Base-by-base conservation (phyloP, 1,140 invertebrate species). In the Drosophila serrata region DNA sequence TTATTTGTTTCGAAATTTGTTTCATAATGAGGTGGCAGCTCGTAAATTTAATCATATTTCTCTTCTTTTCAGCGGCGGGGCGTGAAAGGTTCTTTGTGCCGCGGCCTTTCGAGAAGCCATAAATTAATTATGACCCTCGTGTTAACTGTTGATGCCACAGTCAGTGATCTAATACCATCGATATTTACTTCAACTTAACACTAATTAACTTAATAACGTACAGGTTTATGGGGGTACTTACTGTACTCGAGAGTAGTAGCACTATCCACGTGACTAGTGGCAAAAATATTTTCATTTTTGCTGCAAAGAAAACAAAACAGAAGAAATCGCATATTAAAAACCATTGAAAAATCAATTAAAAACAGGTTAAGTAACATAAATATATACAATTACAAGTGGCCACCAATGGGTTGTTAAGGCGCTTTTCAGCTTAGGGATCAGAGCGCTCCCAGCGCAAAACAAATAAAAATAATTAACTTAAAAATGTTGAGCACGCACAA, bases 261-360 rank as follows among this genome's bases (percentile, higher is more conserved):
- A 94, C 92, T 93, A 95, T 94, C 95, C 95, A 95, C 92, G 93
- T 94, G 94, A 95, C 94, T 94, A 95, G 94, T 93, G 94, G 95
- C 94, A 95, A 95, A 94, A 95, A 94, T 94, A 95, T 94, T 94
- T 95, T 95, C 95, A 95, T 95, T 94, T 95, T 95, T 94, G 94
- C 95, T 95, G 93, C 40, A 95, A 94, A 85, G 82, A 93, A 74
- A 90, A 74, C 9, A 76, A 76, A 69, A 68, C 42, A 63, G 60
- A 64, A 61, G 45, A 56, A 53, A 60, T 69, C 39, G 29, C 1
- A 67, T 46, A 88, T 82, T 80, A 86, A 79, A 74, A 75, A 62
- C 49, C 33, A 65, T 79, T 70, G 64, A 64, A 82, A 65, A 61
- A 43, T 51, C 51, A 82, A 79, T 87, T 77, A 90, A 81, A 77